These are phyloP conservation scores for Hybognathus amarus DNA, from an alignment of 2,797 vertebrate species.

Conservation along the genomic window DNA sequence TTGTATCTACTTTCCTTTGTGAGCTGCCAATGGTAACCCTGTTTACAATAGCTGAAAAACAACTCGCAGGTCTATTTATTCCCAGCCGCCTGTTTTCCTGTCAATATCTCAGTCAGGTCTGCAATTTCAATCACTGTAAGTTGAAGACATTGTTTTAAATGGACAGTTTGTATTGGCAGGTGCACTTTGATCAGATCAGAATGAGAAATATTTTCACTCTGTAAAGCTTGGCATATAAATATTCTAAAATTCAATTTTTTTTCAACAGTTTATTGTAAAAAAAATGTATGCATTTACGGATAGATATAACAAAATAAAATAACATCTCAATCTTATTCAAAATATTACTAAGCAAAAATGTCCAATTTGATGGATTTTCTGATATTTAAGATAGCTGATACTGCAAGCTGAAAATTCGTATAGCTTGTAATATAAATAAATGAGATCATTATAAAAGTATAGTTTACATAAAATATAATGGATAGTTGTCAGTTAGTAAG, in stretches of 20 bases:
- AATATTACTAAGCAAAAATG: too few relatives aligned
- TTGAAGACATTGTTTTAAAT: slow-evolving; percentile 41
- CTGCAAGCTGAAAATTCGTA: too few relatives aligned
- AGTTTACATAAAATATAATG: not conserved
- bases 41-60: slow-evolving; percentile 75
- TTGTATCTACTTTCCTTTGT: slow-evolving; percentile 65
- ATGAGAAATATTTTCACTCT: not conserved
- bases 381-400: too few relatives aligned
- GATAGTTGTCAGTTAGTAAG: not conserved
- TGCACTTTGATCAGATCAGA: not conserved
- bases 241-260: not conserved
- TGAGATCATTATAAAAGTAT: not conserved
- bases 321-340: too few relatives aligned
- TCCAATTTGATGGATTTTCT: too few relatives aligned
- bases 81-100: slow-evolving; percentile 62
- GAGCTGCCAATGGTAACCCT: slow-evolving; percentile 78
- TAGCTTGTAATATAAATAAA: not conserved
- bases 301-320: too few relatives aligned
- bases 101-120: slow-evolving; percentile 68
- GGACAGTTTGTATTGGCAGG: too few relatives aligned
- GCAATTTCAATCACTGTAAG: slow-evolving; percentile 63
- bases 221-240: not conserved
- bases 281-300: too few relatives aligned
- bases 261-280: not conserved
- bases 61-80: slow-evolving; percentile 70